These are phyloP conservation scores for Meleagris gallopavo DNA, from an alignment of 2,113 vertebrate genomes.

Conservation along the genomic window DNA sequence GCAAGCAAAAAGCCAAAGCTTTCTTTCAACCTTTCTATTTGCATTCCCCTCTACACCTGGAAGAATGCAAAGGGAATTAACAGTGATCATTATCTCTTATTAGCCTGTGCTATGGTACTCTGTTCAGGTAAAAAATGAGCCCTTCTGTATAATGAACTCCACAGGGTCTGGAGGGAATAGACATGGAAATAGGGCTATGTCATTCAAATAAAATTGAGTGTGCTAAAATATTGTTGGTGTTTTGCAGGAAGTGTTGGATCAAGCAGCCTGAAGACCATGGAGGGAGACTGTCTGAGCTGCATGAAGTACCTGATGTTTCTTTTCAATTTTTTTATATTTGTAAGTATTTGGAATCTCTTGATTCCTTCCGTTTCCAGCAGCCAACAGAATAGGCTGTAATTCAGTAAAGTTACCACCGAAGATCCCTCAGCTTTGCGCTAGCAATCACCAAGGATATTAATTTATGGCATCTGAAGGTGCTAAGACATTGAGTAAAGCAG, in stretches of 20 bases:
- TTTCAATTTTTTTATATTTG: slow-evolving; percentile 97
- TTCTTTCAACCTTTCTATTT: not conserved
- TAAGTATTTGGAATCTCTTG: slow-evolving; percentile 80
- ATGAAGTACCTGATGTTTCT: slow-evolving; percentile 96
- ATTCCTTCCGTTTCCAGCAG: not conserved
- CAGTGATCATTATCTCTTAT: not conserved
- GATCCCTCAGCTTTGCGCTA: not conserved
- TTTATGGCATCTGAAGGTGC: not conserved
- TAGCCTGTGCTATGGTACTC: not conserved
- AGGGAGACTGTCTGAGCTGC: slow-evolving; percentile 93
- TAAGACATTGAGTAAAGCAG: not conserved
- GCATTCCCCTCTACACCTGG: not conserved
- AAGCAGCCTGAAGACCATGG: slow-evolving; percentile 83
- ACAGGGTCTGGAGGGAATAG: not conserved
- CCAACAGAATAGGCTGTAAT: not conserved
- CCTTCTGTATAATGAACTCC: not conserved
- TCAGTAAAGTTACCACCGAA: not conserved
- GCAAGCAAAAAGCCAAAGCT: not conserved
- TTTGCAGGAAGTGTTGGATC: slow-evolving; percentile 82
- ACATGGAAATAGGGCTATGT: not conserved
- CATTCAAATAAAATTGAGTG: not conserved
- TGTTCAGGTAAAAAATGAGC: not conserved
- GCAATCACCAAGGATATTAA: not conserved
- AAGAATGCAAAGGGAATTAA: not conserved
- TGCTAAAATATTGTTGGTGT: slow-evolving; percentile 31